Evolutionary conservation across 2,888 invertebrate genomes (phyloP).

Genomic region (Campoplex nolae): DNA sequence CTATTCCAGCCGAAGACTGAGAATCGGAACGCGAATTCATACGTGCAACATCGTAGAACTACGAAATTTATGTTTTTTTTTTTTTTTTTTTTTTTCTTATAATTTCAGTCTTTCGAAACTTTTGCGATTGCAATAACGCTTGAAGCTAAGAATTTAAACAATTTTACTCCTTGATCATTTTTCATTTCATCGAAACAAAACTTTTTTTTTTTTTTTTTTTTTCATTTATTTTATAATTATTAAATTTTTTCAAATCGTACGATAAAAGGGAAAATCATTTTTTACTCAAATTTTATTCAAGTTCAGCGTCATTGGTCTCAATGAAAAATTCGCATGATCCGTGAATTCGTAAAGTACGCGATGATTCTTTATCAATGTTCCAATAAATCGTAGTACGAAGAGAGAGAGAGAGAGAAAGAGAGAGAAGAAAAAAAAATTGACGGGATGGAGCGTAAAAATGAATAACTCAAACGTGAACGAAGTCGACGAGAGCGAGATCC

Average conservation of each 20-base stretch:
- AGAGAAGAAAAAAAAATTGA: neutral
- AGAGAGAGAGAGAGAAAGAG: no score
- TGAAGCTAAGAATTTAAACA: neutral
- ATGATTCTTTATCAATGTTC: neutral
- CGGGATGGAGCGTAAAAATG: constrained; percentile 18
- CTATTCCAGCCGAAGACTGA: constrained; percentile 39
- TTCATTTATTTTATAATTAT: neutral
- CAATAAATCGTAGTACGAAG: neutral
- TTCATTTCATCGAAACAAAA: no score
- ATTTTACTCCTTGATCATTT: neutral
- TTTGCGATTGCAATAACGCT: constrained; percentile 31
- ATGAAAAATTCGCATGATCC: neutral
- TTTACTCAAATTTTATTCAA: neutral
- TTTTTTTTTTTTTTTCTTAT: neutral
- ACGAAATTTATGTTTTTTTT: constrained; percentile 35
- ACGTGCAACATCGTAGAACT: constrained; percentile 32
- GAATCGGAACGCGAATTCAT: constrained; percentile 65
- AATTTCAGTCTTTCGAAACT: constrained; percentile 1
- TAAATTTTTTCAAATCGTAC: neutral
- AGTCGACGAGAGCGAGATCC: constrained; percentile 13
- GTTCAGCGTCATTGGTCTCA: neutral
- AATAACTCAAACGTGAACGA: constrained; percentile 10
- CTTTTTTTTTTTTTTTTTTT: no score
- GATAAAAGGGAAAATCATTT: neutral
- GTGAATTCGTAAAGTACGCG: neutral